These are phyloP conservation scores for Abscondita cerata DNA, from an alignment of 2,888 invertebrate genomes.

Conservation along the genomic window DNA sequence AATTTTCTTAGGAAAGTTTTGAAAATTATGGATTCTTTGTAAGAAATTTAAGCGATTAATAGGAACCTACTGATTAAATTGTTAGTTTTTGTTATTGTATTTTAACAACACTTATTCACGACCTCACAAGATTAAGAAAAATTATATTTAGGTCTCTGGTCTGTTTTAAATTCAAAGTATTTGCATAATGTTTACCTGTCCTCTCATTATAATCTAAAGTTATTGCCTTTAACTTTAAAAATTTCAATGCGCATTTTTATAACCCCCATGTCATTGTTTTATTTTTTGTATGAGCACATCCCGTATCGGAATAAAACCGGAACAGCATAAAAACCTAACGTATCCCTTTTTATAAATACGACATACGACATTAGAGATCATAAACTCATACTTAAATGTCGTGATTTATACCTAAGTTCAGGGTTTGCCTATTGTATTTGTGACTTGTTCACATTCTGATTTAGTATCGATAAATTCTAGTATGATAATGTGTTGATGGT, in stretches of 20 bases:
- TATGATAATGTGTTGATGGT: conserved; percentile 34
- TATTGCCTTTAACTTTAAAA: conserved; percentile 25
- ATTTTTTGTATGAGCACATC: conserved; percentile 27
- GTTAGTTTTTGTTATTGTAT: no score
- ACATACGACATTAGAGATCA: conserved; percentile 15
- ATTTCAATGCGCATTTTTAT: conserved; percentile 13
- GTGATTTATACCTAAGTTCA: conserved; percentile 27
- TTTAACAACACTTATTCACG: no score
- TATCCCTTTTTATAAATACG: conserved; percentile 24
- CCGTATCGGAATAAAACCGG: conserved; percentile 35
- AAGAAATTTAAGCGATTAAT: no score
- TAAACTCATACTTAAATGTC: conserved; percentile 23
- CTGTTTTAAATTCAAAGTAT: conserved; percentile 9
- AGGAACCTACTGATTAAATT: no score
- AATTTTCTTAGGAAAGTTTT: no score
- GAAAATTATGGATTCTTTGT: no score
- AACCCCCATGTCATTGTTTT: conserved; percentile 25
- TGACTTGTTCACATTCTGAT: conserved; percentile 36
- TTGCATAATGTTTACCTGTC: conserved; percentile 33
- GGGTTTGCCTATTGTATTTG: conserved; percentile 27
- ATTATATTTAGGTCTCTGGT: no score
- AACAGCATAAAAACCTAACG: conserved; percentile 25
- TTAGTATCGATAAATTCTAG: conserved; percentile 39
- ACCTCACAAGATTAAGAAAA: no score
- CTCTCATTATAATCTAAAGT: conserved; percentile 36